Base-by-base conservation (phyloP, 2,888 invertebrate genomes). In the Spicauda simplicius region DNA sequence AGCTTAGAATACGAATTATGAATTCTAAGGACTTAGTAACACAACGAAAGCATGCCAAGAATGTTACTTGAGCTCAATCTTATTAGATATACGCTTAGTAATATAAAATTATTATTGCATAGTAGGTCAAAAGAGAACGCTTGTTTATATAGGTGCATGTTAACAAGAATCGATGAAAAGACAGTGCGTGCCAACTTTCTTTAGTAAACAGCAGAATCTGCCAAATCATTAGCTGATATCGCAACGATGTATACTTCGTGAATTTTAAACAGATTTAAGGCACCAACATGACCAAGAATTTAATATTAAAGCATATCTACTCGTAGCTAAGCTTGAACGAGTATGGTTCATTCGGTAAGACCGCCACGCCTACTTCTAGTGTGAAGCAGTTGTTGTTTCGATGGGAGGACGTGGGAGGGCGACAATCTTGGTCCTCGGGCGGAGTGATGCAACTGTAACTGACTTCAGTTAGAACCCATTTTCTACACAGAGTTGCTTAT, bases 51-150 rank as follows among this genome's bases (percentile, higher is more conserved):
- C 45, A 45, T n/a, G 45, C 45, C 45, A 45, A 6, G 14, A 45
- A 45, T n/a, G 45, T 45, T 45, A 45, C 45, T 6, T 45, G 45
- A 45, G 14, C 45, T 45, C 45, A 45, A 45, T n/a, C 45, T n/a
- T 5, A 45, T n/a, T n/a, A 45, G 14, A 45, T 45, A 45, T 45
- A n/a, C 14, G 14, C 14, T 14, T 14, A n/a, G 45, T 45, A 45
- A n/a, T n/a, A 53, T 25, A 52, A 33, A 54, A 19, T 65, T 45
- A 56, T 55, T 25, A 41, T 53, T 57, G 12, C 57, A 30, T 59
- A 59, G 59, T 65, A 65, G 59, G 65, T 66, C 60, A 66, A 66
- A 60, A 60, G 55, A 55, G 66, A 66, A 66, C 50, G 60, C 54
- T 52, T 56, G 25, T 54, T 54, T 54, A 54, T 54, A 18, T 18